These are phyloP conservation scores for Zootoca vivipara DNA, from an alignment of 2,113 vertebrate species.

Conservation along the genomic window DNA sequence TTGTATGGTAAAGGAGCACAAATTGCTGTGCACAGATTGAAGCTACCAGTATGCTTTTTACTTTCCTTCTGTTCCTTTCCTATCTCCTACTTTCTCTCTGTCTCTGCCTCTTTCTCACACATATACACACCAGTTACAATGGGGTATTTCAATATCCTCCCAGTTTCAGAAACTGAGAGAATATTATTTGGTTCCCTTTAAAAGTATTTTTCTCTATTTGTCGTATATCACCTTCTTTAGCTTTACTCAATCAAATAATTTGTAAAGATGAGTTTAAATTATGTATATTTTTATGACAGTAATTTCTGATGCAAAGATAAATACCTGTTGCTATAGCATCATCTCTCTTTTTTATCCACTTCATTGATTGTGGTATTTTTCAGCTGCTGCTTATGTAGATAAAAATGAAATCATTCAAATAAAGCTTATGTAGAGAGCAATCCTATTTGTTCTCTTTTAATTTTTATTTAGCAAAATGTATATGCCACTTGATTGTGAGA, in stretches of 20 bases:
- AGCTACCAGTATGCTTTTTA: neutral
- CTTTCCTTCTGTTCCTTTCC: neutral
- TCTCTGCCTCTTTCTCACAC: too few relatives aligned
- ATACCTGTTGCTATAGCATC: constrained; percentile 50
- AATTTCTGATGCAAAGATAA: constrained; percentile 58
- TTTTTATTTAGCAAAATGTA: too few relatives aligned
- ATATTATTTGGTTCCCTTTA: neutral
- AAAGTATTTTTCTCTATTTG: constrained; percentile 29
- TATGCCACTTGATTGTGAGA: too few relatives aligned
- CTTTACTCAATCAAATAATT: neutral
- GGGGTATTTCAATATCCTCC: too few relatives aligned
- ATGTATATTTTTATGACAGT: constrained; percentile 54
- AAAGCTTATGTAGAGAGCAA: neutral
- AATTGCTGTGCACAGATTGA: neutral
- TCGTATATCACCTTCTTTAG: neutral
- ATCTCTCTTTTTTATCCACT: constrained; percentile 41
- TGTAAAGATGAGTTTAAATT: constrained; percentile 32
- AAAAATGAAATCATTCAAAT: constrained; percentile 37
- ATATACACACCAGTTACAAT: too few relatives aligned
- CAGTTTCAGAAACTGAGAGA: neutral
- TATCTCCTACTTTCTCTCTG: neutral
- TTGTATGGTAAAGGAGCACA: neutral
- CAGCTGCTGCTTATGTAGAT: constrained; percentile 37
- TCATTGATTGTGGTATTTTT: constrained; percentile 59
- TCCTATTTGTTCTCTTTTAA: too few relatives aligned